Evolutionary conservation across 1,140 invertebrate genomes (phyloP).

Genomic region (Octopus sinensis): DNA sequence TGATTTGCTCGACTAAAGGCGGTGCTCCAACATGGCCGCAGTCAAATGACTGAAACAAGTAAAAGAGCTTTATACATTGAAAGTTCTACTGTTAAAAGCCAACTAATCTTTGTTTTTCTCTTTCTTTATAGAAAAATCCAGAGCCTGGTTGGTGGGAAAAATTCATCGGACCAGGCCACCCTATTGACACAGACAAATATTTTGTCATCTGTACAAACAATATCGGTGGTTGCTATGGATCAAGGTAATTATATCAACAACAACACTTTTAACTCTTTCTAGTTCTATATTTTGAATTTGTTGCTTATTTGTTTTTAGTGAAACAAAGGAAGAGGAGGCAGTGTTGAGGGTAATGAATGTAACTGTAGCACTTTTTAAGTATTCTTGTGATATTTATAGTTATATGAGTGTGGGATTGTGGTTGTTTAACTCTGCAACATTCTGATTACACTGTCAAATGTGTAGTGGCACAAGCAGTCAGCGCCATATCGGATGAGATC

Average conservation of each 20-base stretch:
- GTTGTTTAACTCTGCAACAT: too few relatives aligned
- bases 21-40: too few relatives aligned
- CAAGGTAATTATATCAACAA: conserved; percentile 41
- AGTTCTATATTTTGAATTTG: background rate
- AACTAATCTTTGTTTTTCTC: background rate
- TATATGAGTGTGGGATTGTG: too few relatives aligned
- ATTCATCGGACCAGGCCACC: conserved; percentile 56
- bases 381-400: too few relatives aligned
- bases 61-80: too few relatives aligned
- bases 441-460: too few relatives aligned
- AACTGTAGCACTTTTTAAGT: background rate
- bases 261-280: background rate
- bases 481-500: too few relatives aligned
- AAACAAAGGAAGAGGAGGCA: background rate
- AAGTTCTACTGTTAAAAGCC: too few relatives aligned
- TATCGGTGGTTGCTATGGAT: conserved; percentile 57
- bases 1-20: too few relatives aligned
- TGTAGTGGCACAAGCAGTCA: too few relatives aligned
- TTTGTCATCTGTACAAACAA: conserved; percentile 58
- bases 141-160: conserved; percentile 59
- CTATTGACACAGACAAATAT: conserved; percentile 56
- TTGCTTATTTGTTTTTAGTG: too few relatives aligned
- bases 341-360: background rate
- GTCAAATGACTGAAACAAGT: too few relatives aligned
- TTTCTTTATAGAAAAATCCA: conserved; percentile 40